Evolutionary conservation across 2,113 vertebrate species (phyloP).

Genomic region (Prionailurus viverrinus): DNA sequence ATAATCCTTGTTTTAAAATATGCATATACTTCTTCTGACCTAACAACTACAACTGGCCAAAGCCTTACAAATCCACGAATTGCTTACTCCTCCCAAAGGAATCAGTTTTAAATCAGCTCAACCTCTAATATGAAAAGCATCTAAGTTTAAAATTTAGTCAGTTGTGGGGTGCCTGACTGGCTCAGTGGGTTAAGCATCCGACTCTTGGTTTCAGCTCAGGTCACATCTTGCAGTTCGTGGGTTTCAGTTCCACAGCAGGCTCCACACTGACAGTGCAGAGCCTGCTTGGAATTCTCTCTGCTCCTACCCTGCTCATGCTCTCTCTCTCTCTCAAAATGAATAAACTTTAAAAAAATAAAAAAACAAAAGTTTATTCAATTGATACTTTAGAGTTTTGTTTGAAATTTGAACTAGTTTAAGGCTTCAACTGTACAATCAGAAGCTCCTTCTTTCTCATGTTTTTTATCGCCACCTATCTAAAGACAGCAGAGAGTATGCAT

Average conservation of each 20-base stretch:
- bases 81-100: neutral
- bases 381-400: constrained; percentile 8
- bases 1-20: neutral
- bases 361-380: neutral
- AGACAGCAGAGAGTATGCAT: neutral
- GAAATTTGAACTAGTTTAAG: constrained; percentile 21
- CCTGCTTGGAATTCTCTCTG: too few relatives aligned
- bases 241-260: too few relatives aligned
- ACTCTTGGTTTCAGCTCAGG: too few relatives aligned
- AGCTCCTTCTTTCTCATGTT: neutral
- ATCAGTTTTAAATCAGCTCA: neutral
- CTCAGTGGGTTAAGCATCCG: too few relatives aligned
- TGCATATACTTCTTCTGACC: neutral
- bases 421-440: neutral
- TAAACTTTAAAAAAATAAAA: too few relatives aligned
- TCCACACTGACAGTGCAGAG: too few relatives aligned
- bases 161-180: too few relatives aligned
- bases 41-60: neutral
- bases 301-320: too few relatives aligned
- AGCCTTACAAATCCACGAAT: neutral
- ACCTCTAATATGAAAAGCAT: neutral
- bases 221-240: too few relatives aligned
- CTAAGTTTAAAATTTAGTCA: constrained; percentile 1
- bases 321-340: too few relatives aligned
- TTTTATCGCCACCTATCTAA: neutral